Conservation (phyloP, 2,888 invertebrate species). For the Proisotoma minuta region DNA sequence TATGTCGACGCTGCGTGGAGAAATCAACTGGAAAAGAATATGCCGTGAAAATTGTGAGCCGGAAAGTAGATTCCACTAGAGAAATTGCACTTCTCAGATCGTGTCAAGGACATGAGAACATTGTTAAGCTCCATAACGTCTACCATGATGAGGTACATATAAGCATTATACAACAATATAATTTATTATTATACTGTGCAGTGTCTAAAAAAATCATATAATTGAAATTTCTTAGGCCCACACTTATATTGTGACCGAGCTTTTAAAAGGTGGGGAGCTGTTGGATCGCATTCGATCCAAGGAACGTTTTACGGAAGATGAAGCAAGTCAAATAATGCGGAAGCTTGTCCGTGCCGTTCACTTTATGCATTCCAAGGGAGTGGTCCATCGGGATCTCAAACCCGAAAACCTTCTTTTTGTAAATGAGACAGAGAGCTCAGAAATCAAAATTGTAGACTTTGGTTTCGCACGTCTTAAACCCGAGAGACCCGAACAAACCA, state of each 20-base stretch:
- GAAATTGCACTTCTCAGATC: conserved; percentile 74
- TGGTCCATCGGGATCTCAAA: conserved; percentile 90
- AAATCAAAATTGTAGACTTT: conserved; percentile 89
- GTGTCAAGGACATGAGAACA: conserved; percentile 84
- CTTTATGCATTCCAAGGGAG: conserved; percentile 76
- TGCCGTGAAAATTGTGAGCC: conserved; percentile 81
- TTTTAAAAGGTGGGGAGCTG: conserved; percentile 78
- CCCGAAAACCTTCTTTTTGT: conserved; percentile 78
- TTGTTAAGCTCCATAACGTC: conserved; percentile 78
- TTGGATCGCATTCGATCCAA: conserved; percentile 62
- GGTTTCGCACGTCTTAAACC: conserved; percentile 82
- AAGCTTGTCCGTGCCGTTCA: conserved; percentile 77
- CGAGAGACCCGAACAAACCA: conserved; percentile 56
- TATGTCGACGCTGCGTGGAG: conserved; percentile 75
- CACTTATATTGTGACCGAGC: conserved; percentile 85
- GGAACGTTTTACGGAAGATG: conserved; percentile 67
- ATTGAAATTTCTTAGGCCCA: conserved; percentile 57
- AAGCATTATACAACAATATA: background rate
- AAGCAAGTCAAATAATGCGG: conserved; percentile 72
- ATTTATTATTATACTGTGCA: background rate
- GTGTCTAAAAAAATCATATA: background rate
- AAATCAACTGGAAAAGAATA: conserved; percentile 68
- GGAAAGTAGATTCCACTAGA: conserved; percentile 62
- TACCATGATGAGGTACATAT: conserved; percentile 67
- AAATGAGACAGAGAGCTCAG: conserved; percentile 56